phyloP scores from a whole-genome alignment of 2,888 invertebrate genomes.

The Halictus quadricinctus region DNA sequence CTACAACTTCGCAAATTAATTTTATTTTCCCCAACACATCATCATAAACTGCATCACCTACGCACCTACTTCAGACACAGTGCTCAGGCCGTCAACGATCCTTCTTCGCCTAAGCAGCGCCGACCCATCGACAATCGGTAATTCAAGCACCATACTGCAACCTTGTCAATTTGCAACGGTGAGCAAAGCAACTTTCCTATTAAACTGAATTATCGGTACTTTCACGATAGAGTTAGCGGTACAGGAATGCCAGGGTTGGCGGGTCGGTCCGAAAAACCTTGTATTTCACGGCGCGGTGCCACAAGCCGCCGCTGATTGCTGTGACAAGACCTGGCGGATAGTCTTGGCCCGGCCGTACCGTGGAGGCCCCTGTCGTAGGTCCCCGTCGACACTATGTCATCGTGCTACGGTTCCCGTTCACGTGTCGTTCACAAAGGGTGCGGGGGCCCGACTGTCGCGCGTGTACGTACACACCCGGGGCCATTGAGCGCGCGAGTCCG shows the following conservation, averaged over 20 bases:
- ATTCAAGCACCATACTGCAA: background rate
- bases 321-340: slow-evolving; percentile 39
- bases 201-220: slow-evolving; percentile 44
- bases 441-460: slow-evolving; percentile 53
- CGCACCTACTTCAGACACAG: background rate
- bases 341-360: slow-evolving; percentile 54
- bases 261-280: slow-evolving; percentile 35
- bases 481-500: slow-evolving; percentile 44
- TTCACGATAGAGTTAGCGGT: slow-evolving; percentile 42
- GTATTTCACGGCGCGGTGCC: slow-evolving; percentile 4
- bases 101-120: background rate
- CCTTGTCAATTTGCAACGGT: background rate
- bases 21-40: background rate
- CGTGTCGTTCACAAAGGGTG: slow-evolving; percentile 42
- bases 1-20: background rate
- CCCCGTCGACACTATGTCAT: slow-evolving; percentile 61
- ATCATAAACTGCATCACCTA: background rate
- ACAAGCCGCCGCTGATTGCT: slow-evolving; percentile 55
- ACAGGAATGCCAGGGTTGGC: slow-evolving; percentile 29
- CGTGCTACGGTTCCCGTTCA: slow-evolving; percentile 34
- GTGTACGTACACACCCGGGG: slow-evolving; percentile 39
- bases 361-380: slow-evolving; percentile 37
- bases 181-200: background rate
- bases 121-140: background rate
- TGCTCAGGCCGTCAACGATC: background rate